These are phyloP conservation scores for Colaptes auratus DNA, from an alignment of 2,113 vertebrate species.

Conservation along the genomic window DNA sequence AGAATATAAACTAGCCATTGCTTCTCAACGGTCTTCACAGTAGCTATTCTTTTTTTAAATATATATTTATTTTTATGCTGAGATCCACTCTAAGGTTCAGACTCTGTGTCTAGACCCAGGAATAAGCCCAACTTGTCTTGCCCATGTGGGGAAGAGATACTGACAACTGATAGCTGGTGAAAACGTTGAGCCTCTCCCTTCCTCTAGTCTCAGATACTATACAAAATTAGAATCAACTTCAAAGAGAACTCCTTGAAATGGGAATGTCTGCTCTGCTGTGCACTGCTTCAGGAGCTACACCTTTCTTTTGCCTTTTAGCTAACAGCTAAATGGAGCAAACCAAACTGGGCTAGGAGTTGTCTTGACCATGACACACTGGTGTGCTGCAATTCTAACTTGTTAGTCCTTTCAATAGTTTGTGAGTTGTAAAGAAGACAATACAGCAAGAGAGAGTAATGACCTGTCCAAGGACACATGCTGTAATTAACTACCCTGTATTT, in stretches of 20 bases:
- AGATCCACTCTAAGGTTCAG: background rate
- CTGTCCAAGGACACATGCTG: background rate
- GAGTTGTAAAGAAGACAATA: background rate
- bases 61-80: background rate
- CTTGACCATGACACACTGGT: background rate
- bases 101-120: background rate
- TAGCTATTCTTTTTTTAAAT: background rate
- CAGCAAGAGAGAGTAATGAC: background rate
- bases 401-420: background rate
- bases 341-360: background rate
- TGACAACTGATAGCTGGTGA: background rate
- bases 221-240: background rate
- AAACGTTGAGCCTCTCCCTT: background rate
- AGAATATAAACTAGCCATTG: constrained; percentile 12
- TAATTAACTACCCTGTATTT: background rate
- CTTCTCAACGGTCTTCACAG: background rate
- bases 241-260: background rate
- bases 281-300: background rate
- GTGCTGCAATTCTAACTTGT: background rate
- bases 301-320: background rate
- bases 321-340: background rate
- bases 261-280: background rate
- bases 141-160: background rate
- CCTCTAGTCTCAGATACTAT: background rate
- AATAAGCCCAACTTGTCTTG: background rate